Conservation (phyloP, 2,797 vertebrate species). For the Enoplosus armatus region DNA sequence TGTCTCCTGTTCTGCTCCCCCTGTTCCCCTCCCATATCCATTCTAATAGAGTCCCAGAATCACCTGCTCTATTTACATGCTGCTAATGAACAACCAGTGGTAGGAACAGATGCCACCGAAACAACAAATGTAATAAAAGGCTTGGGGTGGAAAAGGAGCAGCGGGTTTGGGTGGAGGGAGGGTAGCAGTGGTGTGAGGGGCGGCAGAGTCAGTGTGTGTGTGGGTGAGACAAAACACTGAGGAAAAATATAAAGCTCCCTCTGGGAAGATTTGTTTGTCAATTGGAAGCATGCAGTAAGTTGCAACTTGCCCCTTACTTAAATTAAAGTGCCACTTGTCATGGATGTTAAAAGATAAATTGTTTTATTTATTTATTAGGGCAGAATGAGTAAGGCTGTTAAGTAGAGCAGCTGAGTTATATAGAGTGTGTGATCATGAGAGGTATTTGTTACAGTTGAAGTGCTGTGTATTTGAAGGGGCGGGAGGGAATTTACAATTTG, state of each 20-base stretch:
- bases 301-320: constrained; percentile 27
- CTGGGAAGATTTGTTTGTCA: constrained; percentile 56
- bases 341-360: neutral
- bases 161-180: constrained; percentile 10
- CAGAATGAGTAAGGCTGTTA: constrained; percentile 19
- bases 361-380: constrained; percentile 20
- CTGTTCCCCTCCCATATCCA: constrained; percentile 23
- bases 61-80: constrained; percentile 69
- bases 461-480: constrained; percentile 27
- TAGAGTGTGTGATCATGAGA: neutral
- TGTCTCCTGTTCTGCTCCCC: constrained; percentile 31
- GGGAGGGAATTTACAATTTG: constrained; percentile 31
- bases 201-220: constrained; percentile 20
- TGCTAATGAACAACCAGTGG: constrained; percentile 72
- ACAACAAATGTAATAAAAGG: constrained; percentile 64
- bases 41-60: constrained; percentile 52
- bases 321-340: constrained; percentile 60
- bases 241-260: constrained; percentile 26
- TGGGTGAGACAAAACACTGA: constrained; percentile 41
- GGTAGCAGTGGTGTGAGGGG: neutral
- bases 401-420: constrained; percentile 12
- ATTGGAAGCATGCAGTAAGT: constrained; percentile 35
- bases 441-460: constrained; percentile 25
- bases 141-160: constrained; percentile 34
- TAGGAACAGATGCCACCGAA: constrained; percentile 72